phyloP scores from a whole-genome alignment of 1,140 invertebrate species.

The Listronotus bonariensis region DNA sequence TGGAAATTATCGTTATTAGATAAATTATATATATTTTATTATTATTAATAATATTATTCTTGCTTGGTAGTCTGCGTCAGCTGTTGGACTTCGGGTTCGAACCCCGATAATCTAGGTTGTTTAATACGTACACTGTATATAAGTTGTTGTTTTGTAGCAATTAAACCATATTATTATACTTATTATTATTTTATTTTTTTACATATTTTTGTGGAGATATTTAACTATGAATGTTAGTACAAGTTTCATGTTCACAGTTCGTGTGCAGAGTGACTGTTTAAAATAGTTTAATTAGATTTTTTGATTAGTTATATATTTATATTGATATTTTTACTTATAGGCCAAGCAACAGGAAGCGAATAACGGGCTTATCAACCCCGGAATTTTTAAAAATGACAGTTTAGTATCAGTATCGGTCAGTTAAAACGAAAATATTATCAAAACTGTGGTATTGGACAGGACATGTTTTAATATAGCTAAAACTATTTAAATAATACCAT shows the following conservation, averaged over 20 bases:
- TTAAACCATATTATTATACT: slow-evolving; percentile 55
- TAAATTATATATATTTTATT: slow-evolving; percentile 55
- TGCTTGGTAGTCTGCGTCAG: slow-evolving; percentile 37
- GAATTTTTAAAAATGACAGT: no score
- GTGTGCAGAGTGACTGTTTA: slow-evolving; percentile 56
- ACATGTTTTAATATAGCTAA: no score
- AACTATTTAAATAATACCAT: no score
- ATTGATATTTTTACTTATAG: slow-evolving; percentile 52
- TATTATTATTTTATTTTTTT: slow-evolving; percentile 59
- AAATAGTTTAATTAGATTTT: slow-evolving; percentile 49
- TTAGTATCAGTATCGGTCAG: no score
- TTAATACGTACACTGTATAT: slow-evolving; percentile 55
- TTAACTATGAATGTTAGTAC: slow-evolving; percentile 58
- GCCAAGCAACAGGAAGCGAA: no score
- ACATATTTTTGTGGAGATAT: slow-evolving; percentile 58
- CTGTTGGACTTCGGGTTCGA: slow-evolving; percentile 27
- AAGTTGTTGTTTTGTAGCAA: slow-evolving; percentile 58
- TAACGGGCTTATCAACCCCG: no score
- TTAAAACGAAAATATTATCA: no score
- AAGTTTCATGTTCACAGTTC: slow-evolving; percentile 54
- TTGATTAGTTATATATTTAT: slow-evolving; percentile 55
- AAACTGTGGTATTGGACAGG: no score
- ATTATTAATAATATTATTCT: slow-evolving; percentile 47
- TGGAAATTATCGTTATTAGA: slow-evolving; percentile 52
- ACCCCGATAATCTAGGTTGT: slow-evolving; percentile 49